Conservation (phyloP, 2,797 vertebrate species). For the Hypotaenidia philippensis region DNA sequence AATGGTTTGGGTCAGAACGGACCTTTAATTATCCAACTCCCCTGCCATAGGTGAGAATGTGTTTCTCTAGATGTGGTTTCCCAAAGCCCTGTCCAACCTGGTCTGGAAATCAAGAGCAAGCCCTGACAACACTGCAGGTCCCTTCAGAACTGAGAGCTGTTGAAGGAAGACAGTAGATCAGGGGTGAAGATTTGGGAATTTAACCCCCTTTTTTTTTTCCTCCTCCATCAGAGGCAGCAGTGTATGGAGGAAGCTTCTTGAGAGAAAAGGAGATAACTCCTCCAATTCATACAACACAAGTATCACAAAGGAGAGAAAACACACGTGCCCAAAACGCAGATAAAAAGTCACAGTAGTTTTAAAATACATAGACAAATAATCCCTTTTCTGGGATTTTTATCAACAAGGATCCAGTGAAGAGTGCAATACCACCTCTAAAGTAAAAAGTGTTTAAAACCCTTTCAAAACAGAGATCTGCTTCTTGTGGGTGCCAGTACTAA, state of each 20-base stretch:
- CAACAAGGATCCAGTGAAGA: neutral
- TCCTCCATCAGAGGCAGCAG: neutral
- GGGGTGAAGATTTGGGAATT: neutral
- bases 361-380: neutral
- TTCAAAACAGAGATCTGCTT: neutral
- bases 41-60: neutral
- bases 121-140: neutral
- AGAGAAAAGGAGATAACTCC: neutral
- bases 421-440: neutral
- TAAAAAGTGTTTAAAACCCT: neutral
- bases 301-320: neutral
- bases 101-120: neutral
- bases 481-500: neutral
- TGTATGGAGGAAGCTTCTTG: neutral
- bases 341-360: neutral
- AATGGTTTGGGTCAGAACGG: neutral
- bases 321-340: accelerated
- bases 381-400: neutral
- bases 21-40: neutral
- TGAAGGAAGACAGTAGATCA: neutral
- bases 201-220: neutral
- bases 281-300: neutral
- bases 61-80: neutral
- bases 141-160: accelerated
- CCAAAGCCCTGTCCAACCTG: neutral